Evolutionary conservation across 1,140 invertebrate genomes (phyloP).

Genomic region (Ditylenchus dipsaci): DNA sequence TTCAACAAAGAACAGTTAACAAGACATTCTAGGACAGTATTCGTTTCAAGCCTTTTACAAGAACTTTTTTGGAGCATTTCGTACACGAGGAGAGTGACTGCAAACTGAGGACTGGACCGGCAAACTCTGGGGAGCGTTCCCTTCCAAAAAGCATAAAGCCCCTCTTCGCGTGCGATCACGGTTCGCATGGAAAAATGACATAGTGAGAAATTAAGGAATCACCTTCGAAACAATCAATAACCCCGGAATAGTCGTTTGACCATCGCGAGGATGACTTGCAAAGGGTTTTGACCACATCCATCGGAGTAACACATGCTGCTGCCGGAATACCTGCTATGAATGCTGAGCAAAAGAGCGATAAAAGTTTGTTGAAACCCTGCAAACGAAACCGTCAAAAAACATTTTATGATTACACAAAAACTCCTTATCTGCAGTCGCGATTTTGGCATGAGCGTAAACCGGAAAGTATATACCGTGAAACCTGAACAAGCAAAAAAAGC

Average conservation of each 20-base stretch:
- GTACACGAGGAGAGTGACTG: slow-evolving; percentile 92
- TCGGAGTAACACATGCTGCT: slow-evolving; percentile 92
- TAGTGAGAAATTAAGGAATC: neutral
- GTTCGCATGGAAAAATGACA: neutral
- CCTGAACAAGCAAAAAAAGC: too few relatives aligned
- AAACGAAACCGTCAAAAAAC: slow-evolving; percentile 1
- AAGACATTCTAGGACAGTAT: too few relatives aligned
- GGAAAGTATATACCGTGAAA: slow-evolving; percentile 92
- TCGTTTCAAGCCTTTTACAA: slow-evolving; percentile 56
- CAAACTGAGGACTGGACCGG: slow-evolving; percentile 93
- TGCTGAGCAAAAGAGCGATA: slow-evolving; percentile 79
- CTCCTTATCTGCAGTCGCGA: slow-evolving; percentile 71
- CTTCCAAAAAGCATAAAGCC: slow-evolving; percentile 92
- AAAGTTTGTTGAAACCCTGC: slow-evolving; percentile 83
- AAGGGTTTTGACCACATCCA: slow-evolving; percentile 97
- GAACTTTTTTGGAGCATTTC: slow-evolving; percentile 91
- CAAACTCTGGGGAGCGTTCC: slow-evolving; percentile 87
- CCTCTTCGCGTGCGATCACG: slow-evolving; percentile 66
- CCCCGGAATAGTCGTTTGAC: slow-evolving; percentile 93
- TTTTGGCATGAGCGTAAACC: slow-evolving; percentile 85
- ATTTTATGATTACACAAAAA: neutral
- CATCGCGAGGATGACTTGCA: slow-evolving; percentile 89
- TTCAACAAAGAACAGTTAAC: too few relatives aligned
- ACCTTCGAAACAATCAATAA: slow-evolving; percentile 84
- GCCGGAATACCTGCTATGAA: slow-evolving; percentile 86